Conservation (phyloP, 2,113 vertebrate species). For the Upupa epops region DNA sequence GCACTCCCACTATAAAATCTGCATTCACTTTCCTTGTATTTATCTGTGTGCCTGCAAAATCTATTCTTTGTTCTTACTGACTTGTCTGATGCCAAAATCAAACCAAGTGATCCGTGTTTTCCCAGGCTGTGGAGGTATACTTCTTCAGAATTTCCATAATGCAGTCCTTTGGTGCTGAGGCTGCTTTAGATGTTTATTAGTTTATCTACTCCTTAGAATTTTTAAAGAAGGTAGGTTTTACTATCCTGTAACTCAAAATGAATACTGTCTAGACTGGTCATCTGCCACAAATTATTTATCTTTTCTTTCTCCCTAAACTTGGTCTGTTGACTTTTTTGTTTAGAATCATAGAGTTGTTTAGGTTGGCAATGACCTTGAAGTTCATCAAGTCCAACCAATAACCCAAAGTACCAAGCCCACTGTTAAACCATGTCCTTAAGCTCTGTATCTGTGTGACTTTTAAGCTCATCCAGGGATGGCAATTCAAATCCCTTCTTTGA, state of each 20-base stretch:
- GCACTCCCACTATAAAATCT: not conserved
- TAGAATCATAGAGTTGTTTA: too few relatives aligned
- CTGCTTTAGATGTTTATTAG: not conserved
- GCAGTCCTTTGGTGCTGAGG: not conserved
- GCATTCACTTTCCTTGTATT: not conserved
- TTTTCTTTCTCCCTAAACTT: not conserved
- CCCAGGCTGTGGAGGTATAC: not conserved
- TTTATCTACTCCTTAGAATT: not conserved
- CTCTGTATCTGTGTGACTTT: too few relatives aligned
- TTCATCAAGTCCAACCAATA: too few relatives aligned
- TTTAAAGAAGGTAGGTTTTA: not conserved
- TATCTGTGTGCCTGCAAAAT: not conserved
- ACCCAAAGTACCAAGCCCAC: too few relatives aligned
- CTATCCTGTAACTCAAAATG: not conserved
- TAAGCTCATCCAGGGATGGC: too few relatives aligned
- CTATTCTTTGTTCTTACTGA: not conserved
- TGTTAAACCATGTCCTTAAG: too few relatives aligned
- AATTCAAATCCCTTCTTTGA: too few relatives aligned
- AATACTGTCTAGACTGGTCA: not conserved
- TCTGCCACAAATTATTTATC: not conserved
- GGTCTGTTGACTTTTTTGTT: not conserved
- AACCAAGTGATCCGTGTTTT: not conserved
- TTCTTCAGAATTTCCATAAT: not conserved
- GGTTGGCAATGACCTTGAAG: too few relatives aligned
- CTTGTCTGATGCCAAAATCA: not conserved